These are phyloP conservation scores for Oligia fasciuncula DNA, from an alignment of 2,888 invertebrate species.

Conservation along the genomic window DNA sequence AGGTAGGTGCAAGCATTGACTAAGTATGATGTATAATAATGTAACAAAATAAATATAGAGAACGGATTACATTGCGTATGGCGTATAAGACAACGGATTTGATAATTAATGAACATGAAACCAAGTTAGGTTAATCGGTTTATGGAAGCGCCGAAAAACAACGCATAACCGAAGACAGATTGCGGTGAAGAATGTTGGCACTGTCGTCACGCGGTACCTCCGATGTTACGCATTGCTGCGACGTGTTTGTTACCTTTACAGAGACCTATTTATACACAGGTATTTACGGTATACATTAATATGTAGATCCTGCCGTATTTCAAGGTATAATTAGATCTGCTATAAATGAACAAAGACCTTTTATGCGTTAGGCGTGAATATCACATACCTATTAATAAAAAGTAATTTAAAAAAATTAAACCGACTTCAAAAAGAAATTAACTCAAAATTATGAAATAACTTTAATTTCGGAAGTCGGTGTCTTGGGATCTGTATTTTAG, in stretches of 20 bases:
- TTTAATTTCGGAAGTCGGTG: no score
- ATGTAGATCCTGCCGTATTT: conserved; percentile 19
- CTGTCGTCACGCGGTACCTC: conserved; percentile 31
- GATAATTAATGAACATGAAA: conserved; percentile 41
- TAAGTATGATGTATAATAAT: background rate
- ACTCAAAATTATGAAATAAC: no score
- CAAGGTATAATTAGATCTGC: conserved; percentile 48
- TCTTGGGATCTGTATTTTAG: no score
- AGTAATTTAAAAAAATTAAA: no score
- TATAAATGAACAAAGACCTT: conserved; percentile 49
- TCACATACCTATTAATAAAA: conserved; percentile 13
- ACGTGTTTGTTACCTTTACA: conserved; percentile 37
- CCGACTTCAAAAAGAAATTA: no score
- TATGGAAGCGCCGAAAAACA: conserved; percentile 61
- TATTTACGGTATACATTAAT: conserved; percentile 31
- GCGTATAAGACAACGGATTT: conserved; percentile 16
- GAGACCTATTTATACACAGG: conserved; percentile 17
- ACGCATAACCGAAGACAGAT: conserved; percentile 65
- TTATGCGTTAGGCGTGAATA: conserved; percentile 47
- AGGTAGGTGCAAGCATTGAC: background rate
- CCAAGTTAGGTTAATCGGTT: conserved; percentile 46
- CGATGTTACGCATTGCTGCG: conserved; percentile 56
- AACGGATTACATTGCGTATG: conserved; percentile 13
- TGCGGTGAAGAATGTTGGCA: conserved; percentile 57
- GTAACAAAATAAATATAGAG: conserved; percentile 3